Base-by-base conservation (phyloP, 2,113 vertebrate genomes). In the Hemibagrus wyckioides region DNA sequence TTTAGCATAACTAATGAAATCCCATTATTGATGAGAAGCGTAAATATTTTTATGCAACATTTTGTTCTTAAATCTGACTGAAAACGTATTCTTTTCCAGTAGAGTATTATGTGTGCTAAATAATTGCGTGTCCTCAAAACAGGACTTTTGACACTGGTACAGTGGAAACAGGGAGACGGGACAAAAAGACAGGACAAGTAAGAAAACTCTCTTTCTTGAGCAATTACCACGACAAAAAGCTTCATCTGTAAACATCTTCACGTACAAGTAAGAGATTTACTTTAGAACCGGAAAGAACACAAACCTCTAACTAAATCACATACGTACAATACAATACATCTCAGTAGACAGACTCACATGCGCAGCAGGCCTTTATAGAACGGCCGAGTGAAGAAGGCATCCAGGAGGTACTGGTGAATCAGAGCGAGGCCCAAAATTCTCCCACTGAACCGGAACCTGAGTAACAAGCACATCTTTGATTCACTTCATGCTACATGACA, bases 321-420 rank as follows among this genome's bases (percentile, higher is more conserved):
- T 33, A 15, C 63, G 13, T 25, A 63, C 28, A 41, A 25, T 80
- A 52, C 19, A 67, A 80, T 2, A 54, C 6, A 77, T 52, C 48
- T 80, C 9, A 71, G 56, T 5, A 13, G 56, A 3, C 77, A 88
- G 52, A 95, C 97, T 96, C 88, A 99, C 98, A 99, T 99, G 94
- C 98, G 96, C 59, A 99, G 97, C 54, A 99, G 97, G 67, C 97
- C 98, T 95, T 99, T 99, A 93, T 99, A 99, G 94, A 99, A 99
- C 4, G 98, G 98, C 54, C 98, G 93, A 23, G 98, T 99, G 83
- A 99, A 99, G 94, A 99, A 99, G 89, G 98, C 98, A 92, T 99
- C 98, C 91, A 99, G 93, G 92, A 99, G 95, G 93, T 99, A 99
- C 92, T 99, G 98, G 94, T 99, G 98, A 91, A 99, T 98, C 13